Evolutionary conservation across 2,888 invertebrate genomes (phyloP).

Genomic region (Mimas tiliae): DNA sequence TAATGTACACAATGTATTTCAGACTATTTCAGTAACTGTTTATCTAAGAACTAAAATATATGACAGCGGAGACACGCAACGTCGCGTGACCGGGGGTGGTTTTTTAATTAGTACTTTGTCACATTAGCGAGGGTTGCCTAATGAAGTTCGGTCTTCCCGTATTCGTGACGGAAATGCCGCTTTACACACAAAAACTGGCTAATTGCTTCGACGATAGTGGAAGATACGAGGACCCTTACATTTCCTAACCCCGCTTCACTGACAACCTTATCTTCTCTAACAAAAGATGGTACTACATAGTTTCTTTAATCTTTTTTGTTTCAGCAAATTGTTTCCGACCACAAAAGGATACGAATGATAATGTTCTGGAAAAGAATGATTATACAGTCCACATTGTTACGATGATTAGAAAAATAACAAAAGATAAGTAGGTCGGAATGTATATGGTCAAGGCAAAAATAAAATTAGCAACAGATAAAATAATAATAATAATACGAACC

Average conservation of each 20-base stretch:
- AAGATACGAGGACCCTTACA: neutral
- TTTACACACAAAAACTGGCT: constrained; percentile 48
- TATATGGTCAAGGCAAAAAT: neutral
- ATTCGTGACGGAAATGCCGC: constrained; percentile 43
- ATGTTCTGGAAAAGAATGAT: neutral
- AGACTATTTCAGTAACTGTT: constrained; percentile 17
- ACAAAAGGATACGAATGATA: constrained; percentile 8
- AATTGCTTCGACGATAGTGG: constrained; percentile 47
- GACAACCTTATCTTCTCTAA: neutral
- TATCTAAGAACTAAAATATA: constrained; percentile 23
- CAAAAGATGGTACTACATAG: neutral
- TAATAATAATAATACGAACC: too few species aligned
- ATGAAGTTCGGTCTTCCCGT: constrained; percentile 49
- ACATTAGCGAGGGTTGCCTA: constrained; percentile 42
- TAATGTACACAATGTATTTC: neutral
- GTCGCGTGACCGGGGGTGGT: constrained; percentile 36
- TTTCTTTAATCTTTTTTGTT: constrained; percentile 14
- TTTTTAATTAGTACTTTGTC: constrained; percentile 44
- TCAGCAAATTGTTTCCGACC: neutral
- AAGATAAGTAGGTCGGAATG: neutral
- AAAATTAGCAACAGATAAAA: neutral
- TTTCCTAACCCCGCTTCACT: constrained; percentile 9
- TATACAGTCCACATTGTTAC: neutral
- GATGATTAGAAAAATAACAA: constrained; percentile 1
- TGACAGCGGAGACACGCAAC: constrained; percentile 35